These are phyloP conservation scores for Cephus pulcher DNA, from an alignment of 2,888 invertebrate genomes.

Conservation along the genomic window DNA sequence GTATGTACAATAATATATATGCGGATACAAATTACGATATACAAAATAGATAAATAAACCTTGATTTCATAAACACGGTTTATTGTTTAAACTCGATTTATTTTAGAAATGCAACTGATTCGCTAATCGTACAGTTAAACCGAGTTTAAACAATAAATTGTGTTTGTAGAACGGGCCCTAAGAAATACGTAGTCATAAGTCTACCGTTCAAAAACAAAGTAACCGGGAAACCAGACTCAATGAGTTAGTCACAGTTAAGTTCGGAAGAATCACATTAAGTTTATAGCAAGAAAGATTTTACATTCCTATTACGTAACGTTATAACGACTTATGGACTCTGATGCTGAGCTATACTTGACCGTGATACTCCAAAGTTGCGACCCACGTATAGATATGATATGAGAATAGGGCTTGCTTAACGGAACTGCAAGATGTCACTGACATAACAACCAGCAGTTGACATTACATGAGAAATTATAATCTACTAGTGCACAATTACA, in stretches of 20 bases:
- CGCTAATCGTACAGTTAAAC: background rate
- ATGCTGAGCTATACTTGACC: background rate
- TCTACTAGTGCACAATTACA: background rate
- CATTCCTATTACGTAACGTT: background rate
- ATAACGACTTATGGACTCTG: background rate
- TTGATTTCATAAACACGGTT: too few species aligned
- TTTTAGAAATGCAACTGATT: too few species aligned
- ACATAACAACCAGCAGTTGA: background rate
- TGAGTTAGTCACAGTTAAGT: background rate
- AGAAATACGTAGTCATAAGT: background rate
- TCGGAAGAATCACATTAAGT: background rate
- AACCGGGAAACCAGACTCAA: background rate
- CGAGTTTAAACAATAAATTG: too few species aligned
- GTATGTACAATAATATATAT: background rate
- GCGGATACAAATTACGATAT: background rate
- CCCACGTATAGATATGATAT: background rate
- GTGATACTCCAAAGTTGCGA: background rate
- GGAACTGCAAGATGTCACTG: background rate
- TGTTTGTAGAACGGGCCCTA: too few species aligned
- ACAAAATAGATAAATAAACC: background rate
- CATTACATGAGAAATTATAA: background rate
- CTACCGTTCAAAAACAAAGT: background rate
- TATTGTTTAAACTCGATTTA: too few species aligned
- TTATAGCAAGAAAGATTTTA: background rate
- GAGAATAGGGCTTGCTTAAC: background rate